Evolutionary conservation across 1,140 invertebrate species (phyloP), one percentile per base, ranked within the genome.

Genomic region (Camponotus vicinus): DNA sequence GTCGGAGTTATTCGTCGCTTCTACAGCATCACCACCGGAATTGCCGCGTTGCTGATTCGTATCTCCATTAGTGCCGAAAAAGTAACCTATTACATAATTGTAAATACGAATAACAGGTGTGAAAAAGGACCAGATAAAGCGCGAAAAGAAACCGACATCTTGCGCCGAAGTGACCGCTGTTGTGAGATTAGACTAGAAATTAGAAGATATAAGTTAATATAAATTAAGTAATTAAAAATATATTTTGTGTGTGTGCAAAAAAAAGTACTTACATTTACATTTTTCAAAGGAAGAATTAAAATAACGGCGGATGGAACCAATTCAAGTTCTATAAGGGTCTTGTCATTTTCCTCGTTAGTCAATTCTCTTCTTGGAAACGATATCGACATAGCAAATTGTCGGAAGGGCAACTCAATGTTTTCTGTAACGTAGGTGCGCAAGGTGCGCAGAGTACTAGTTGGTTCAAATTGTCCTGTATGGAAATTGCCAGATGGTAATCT

Each of bases 331-430:
- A 95, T 88, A 15, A 99, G 95, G 8, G 96, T 96, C 89, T 95
- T 94, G 3, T 92, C 92, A 89, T 97, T 96, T 83, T 97, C 96
- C 2, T 95, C 94, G 5, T 94, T 91, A 6, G 96, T 96, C 88
- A 98, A 97, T 92, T 98, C 97, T 64, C 97, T 96, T 42, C 97
- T 96, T 1, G 98, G 98, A 94, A 98, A 98, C 55, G 97, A 97
- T 40, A 97, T 97, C 66, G 97, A 97, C 80, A 98, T 95, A 1
- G 96, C 96, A 91, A 97, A 98, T 61, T 96, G 94, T 45, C 94
- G 95, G 67, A 96, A 96, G 6, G 94, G 92, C 83, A 96, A 88
- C 77, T 95, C 92, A 64, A 96, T 93, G 67, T 96, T 96, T 59
- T 96, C 92, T 9, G 94, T 91, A 11, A 97, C 96, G 88, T 97